Percentiles rank a stretch among this genome's conserved stretches.
Conservation (phyloP, 2,113 vertebrate species). For the Hemibagrus wyckioides region DNA sequence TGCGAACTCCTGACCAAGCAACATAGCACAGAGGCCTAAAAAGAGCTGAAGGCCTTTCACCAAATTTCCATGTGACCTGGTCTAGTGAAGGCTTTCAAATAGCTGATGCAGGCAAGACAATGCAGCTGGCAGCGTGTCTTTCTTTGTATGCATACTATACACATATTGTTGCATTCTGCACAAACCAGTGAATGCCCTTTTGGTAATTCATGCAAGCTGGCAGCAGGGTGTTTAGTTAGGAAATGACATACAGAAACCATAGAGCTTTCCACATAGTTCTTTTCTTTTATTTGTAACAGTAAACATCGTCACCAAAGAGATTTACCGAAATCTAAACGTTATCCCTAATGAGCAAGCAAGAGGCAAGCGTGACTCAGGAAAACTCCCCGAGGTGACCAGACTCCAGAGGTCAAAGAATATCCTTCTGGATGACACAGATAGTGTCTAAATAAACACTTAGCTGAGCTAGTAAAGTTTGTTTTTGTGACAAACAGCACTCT, state of each 20-base stretch:
- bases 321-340: background rate
- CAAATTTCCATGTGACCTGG: constrained; percentile 21
- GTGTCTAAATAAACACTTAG: background rate
- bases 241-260: background rate
- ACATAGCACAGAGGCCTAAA: constrained; percentile 56
- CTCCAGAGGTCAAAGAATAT: background rate
- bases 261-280: background rate
- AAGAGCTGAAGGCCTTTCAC: constrained; percentile 29
- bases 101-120: constrained; percentile 18
- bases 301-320: background rate
- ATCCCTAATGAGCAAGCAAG: background rate
- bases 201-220: constrained; percentile 10
- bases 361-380: background rate
- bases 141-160: background rate
- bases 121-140: constrained; percentile 13
- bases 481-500: too few species aligned
- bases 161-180: background rate
- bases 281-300: background rate
- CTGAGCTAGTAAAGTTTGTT: background rate
- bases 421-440: background rate
- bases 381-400: background rate
- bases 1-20: constrained; percentile 70
- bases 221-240: constrained; percentile 1
- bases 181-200: background rate
- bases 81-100: constrained; percentile 32